Base-by-base conservation (phyloP, 2,888 invertebrate genomes). In the Tholera decimalis region DNA sequence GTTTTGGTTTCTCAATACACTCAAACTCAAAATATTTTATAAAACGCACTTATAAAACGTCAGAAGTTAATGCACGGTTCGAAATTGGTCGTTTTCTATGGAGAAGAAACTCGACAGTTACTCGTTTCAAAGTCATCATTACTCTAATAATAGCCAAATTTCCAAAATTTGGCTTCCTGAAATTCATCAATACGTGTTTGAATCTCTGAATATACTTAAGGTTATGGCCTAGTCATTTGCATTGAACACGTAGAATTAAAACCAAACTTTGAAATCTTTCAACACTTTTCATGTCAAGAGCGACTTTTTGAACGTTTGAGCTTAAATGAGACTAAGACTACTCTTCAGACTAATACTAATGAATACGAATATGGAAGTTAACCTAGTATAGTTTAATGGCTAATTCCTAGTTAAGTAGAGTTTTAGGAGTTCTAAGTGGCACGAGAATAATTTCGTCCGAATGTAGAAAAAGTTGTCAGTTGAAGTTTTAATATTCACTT, bases 221-320 rank as follows among this genome's bases (percentile, higher is more conserved):
- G 13, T 30, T 33, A 0, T 15, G 3, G 4, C 15, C 8, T 20
- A 43, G 18, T 41, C 35, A 66, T 56, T 67, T 60, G 43, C 37
- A 53, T 53, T 9, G 46, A 30, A 47, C 26, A 33, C 53, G 22
- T 39, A 66, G 15, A 61, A 61, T 49, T 35, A 37, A 66, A 57
- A 13, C 46, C 47, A 15, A 53, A 68, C 33, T 61, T 55, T 24
- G n/a, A 41, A 53, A 18, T 35, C n/a, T 57, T 57, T 57, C 43
- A 41, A 30, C 49, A 54, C 33, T 68, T 61, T 65, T 75, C 59
- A 67, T 68, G 60, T 54, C 60, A 72, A 77, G 64, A 65, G 49
- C 37, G 58, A 53, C 33, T 68, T 78, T 66, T 66, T 63, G 44
- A 62, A 54, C 39, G 46, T 67, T 74, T 58, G 28, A 46, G 44